A percentile compares a stretch with the other conserved stretches of the same genome.
These are phyloP conservation scores for Stichodactyla mertensii DNA, from an alignment of 64 coral and sea anemone genomes.

Conservation along the genomic window DNA sequence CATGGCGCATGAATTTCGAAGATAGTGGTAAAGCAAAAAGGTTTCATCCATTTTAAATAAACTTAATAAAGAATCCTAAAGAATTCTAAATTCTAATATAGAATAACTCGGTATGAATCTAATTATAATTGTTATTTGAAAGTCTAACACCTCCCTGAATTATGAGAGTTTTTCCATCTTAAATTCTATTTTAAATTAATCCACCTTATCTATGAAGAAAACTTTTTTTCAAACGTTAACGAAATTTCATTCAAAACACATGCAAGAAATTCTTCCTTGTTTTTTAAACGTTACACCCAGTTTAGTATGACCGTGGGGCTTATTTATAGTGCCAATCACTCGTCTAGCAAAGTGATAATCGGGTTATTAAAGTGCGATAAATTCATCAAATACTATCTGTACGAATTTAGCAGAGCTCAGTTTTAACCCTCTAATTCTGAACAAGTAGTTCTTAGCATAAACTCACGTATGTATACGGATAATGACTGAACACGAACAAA, in stretches of 20 bases:
- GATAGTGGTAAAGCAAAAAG: too few species aligned
- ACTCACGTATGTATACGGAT: neutral
- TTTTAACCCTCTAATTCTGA: neutral
- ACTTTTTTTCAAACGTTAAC: too few species aligned
- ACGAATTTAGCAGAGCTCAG: neutral
- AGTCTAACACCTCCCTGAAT: too few species aligned
- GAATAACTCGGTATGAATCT: too few species aligned
- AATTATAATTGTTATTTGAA: too few species aligned
- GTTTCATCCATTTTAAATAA: too few species aligned
- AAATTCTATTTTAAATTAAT: too few species aligned
- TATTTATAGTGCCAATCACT: neutral
- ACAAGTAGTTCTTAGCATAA: neutral
- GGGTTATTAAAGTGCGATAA: neutral
- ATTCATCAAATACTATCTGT: neutral
- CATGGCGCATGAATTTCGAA: too few species aligned
- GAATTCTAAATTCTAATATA: too few species aligned
- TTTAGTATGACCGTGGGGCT: neutral
- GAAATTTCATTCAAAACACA: neutral
- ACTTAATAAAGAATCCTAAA: too few species aligned
- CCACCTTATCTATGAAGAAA: too few species aligned
- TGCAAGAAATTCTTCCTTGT: neutral
- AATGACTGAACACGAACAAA: neutral
- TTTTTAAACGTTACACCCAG: neutral
- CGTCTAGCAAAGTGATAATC: neutral
- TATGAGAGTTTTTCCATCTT: too few species aligned